Conservation (phyloP, 2,888 invertebrate species). For the Apamea anceps region DNA sequence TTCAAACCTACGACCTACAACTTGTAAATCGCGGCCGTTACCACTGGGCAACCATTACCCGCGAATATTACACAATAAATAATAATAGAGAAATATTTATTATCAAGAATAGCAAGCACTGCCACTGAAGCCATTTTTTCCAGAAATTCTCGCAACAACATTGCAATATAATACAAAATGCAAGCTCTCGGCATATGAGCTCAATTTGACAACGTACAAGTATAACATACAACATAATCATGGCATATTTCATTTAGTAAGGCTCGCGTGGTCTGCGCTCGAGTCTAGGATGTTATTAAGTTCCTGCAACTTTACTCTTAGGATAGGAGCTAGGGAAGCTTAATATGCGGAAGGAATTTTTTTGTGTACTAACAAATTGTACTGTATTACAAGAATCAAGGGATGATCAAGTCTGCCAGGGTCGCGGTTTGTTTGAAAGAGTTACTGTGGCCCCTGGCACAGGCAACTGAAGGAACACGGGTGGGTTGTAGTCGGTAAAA, state of each 20-base stretch:
- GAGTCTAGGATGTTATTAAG: conserved; percentile 67
- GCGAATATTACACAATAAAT: too few species aligned
- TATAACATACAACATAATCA: conserved; percentile 51
- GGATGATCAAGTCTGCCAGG: too few species aligned
- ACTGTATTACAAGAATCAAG: background rate
- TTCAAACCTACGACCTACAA: too few species aligned
- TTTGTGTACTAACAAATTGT: background rate
- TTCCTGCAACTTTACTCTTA: conserved; percentile 62
- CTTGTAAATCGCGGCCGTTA: too few species aligned
- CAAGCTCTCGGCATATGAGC: conserved; percentile 44
- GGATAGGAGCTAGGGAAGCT: conserved; percentile 35
- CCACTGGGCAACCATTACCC: too few species aligned
- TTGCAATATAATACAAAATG: conserved; percentile 43
- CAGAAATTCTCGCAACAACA: conserved; percentile 22
- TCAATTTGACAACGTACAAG: conserved; percentile 56
- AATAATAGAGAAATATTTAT: background rate
- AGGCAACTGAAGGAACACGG: too few species aligned
- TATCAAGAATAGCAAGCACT: background rate
- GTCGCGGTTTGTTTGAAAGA: too few species aligned
- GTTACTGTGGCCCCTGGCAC: too few species aligned
- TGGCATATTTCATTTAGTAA: conserved; percentile 70
- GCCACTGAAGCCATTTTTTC: conserved; percentile 4
- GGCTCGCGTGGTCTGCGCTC: conserved; percentile 61
- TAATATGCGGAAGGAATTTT: background rate
- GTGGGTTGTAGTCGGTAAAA: too few species aligned